Evolutionary conservation across 2,888 invertebrate genomes (phyloP).

Genomic region (Cataglyphis rosenhaueri): DNA sequence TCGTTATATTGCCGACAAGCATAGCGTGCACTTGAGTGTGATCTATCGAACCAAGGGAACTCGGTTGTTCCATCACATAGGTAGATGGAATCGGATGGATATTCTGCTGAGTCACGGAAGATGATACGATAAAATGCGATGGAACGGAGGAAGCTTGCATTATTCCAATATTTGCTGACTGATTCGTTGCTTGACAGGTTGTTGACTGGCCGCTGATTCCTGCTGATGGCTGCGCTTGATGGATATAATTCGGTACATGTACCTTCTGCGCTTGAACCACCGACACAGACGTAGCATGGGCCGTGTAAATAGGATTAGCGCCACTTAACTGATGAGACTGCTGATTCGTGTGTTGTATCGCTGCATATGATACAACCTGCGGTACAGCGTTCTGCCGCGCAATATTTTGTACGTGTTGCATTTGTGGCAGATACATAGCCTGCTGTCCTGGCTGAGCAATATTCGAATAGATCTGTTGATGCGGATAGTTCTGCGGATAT

Average conservation of each 20-base stretch:
- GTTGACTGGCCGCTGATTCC: constrained; percentile 57
- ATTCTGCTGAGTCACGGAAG: constrained; percentile 56
- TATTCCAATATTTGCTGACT: constrained; percentile 65
- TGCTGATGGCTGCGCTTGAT: constrained; percentile 67
- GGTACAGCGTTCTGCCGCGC: constrained; percentile 72
- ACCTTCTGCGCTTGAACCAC: constrained; percentile 80
- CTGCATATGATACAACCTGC: constrained; percentile 69
- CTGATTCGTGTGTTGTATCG: constrained; percentile 69
- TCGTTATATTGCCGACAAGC: constrained; percentile 41
- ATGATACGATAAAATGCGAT: constrained; percentile 67
- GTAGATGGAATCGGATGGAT: constrained; percentile 61
- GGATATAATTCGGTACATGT: constrained; percentile 70
- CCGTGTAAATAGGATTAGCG: constrained; percentile 78
- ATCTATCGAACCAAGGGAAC: constrained; percentile 54
- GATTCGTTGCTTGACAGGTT: constrained; percentile 59
- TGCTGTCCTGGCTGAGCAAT: constrained; percentile 73
- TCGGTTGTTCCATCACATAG: constrained; percentile 58
- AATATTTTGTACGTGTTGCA: constrained; percentile 73
- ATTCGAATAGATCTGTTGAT: constrained; percentile 83
- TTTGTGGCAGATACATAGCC: constrained; percentile 72
- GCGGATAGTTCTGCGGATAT: constrained; percentile 80
- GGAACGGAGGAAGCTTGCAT: constrained; percentile 75
- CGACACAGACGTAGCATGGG: constrained; percentile 79
- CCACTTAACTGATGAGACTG: constrained; percentile 64
- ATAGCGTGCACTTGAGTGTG: constrained; percentile 62